Evolutionary conservation across 2,113 vertebrate species (phyloP), one percentile per base, ranked within the genome.

Genomic region (Prinia subflava): DNA sequence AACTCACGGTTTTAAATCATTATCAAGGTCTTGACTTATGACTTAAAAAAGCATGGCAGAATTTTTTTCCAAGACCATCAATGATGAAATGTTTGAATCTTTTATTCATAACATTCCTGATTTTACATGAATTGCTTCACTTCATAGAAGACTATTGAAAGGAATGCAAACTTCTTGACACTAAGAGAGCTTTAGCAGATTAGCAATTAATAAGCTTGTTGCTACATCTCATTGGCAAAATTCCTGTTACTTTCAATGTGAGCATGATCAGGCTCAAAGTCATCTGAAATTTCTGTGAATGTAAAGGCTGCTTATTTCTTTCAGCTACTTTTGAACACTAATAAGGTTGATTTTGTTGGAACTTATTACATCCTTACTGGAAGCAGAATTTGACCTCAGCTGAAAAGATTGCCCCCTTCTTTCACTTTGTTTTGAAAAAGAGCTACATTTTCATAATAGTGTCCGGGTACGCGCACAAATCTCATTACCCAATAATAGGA

Each of bases 401-500:
- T 97, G 96, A 97, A 94, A 96, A 94, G 87, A 79, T 67, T 94
- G 68, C 60, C 90, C 69, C 75, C 41, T 95, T 92, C 87, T 96
- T 96, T 96, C 93, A 93, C 50, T 93, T 96, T 91, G 91, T 96
- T 94, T 97, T 85, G 83, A 97, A 94, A 91, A 86, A 94, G 86
- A 94, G 96, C 94, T 95, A 94, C 94, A 96, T 97, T 97, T 98
- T 96, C 93, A 97, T 97, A 97, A 97, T 95, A 77, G 89, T 85
- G 90, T 94, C 95, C 90, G 92, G 90, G 96, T 96, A 97, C 0
- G 78, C 28, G 0, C 84, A 86, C 97, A 97, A 98, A 98, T 98
- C 97, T 95, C 95, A 97, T 98, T 98, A 98, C 64, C 46, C 65
- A 90, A 85, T 97, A 98, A 98, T 93, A 97, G 97, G 98, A 98